These are phyloP conservation scores for Capitella teleta DNA, from an alignment of 1,140 invertebrate genomes.

Conservation along the genomic window DNA sequence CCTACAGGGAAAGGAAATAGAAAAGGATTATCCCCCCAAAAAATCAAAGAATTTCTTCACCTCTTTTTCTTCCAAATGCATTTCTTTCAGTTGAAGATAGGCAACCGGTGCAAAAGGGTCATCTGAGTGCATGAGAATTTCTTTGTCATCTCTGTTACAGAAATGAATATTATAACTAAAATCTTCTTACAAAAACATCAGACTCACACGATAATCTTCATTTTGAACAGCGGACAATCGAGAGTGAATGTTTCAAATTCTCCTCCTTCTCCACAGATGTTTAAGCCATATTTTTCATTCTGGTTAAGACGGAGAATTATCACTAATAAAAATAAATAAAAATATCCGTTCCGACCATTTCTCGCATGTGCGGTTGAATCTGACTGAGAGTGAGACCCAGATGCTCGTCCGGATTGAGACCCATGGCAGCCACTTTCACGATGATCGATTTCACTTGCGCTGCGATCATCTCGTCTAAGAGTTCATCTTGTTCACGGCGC, in stretches of 20 bases:
- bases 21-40: too few relatives aligned
- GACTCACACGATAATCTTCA: constrained; percentile 77
- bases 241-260: constrained; percentile 97
- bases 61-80: constrained; percentile 47
- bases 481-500: constrained; percentile 76
- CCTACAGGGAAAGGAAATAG: too few relatives aligned
- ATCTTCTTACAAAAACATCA: too few relatives aligned
- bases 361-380: constrained; percentile 69
- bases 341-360: constrained; percentile 54
- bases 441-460: constrained; percentile 83
- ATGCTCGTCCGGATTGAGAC: constrained; percentile 69
- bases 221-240: constrained; percentile 90
- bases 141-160: constrained; percentile 65
- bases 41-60: too few relatives aligned
- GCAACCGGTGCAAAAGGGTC: constrained; percentile 86
- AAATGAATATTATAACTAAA: too few relatives aligned
- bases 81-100: constrained; percentile 74
- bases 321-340: constrained; percentile 4
- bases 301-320: constrained; percentile 20
- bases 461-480: constrained; percentile 95
- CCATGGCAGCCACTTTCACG: constrained; percentile 87
- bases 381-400: constrained; percentile 74
- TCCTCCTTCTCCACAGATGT: constrained; percentile 97
- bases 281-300: constrained; percentile 87
- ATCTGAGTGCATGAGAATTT: constrained; percentile 75